phyloP scores from a whole-genome alignment of 2,797 vertebrate genomes.

The Linurgus olivaceus region DNA sequence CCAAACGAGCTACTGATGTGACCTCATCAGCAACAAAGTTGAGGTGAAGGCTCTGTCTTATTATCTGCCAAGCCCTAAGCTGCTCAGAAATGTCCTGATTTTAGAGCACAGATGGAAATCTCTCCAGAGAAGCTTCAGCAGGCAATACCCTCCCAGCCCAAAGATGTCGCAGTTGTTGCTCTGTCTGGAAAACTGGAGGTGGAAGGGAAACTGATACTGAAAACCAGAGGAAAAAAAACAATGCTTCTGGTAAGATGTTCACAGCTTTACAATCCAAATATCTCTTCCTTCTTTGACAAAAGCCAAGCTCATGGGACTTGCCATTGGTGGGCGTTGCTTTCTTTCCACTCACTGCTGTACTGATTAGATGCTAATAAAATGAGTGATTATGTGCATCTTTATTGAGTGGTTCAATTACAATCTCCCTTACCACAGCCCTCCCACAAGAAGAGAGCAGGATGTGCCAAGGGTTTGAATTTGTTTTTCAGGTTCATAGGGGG shows the following conservation, averaged over 20 bases:
- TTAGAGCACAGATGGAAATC: not conserved
- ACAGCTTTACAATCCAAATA: not conserved
- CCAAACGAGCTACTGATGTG: not conserved
- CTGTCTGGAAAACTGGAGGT: not conserved
- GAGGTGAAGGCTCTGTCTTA: not conserved
- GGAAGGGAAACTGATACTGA: not conserved
- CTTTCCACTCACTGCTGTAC: not conserved
- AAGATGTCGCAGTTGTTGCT: not conserved
- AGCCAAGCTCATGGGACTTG: not conserved
- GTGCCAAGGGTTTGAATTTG: not conserved
- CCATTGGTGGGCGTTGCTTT: not conserved
- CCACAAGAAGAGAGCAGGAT: not conserved
- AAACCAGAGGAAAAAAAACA: not conserved
- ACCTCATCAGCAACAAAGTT: not conserved
- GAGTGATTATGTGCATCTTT: not conserved
- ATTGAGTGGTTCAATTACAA: not conserved
- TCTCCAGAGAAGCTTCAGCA: not conserved
- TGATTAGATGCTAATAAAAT: conserved; percentile 2
- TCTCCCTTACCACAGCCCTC: not conserved
- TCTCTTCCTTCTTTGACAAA: not conserved
- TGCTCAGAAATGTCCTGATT: not conserved
- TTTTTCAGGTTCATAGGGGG: not conserved
- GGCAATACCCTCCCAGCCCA: not conserved
- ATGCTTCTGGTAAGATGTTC: not conserved
- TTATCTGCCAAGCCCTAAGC: not conserved